Conservation (phyloP, 2,797 vertebrate species). For the Miichthys miiuy region DNA sequence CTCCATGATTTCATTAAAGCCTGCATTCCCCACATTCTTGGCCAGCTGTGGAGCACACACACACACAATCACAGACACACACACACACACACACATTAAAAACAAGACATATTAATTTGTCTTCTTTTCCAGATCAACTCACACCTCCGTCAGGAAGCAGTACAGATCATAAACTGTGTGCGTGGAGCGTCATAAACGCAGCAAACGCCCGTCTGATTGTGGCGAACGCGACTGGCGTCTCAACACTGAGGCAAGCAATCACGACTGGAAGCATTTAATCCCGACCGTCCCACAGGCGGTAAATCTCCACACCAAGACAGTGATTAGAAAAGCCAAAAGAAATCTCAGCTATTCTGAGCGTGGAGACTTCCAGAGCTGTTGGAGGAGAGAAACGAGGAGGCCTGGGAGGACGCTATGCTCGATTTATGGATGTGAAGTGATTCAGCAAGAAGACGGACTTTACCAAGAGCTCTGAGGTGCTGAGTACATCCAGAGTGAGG, state of each 20-base stretch:
- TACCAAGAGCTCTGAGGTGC: slow-evolving; percentile 99
- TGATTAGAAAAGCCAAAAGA: slow-evolving; percentile 62
- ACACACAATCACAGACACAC: slow-evolving; percentile 46
- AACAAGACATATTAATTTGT: slow-evolving; percentile 31
- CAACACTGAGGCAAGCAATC: slow-evolving; percentile 54
- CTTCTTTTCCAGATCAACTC: slow-evolving; percentile 29
- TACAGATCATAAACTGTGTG: slow-evolving; percentile 22
- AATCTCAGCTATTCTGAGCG: slow-evolving; percentile 60
- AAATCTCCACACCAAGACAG: slow-evolving; percentile 64
- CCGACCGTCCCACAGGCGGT: slow-evolving; percentile 38
- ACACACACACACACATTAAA: slow-evolving; percentile 39
- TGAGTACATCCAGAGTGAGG: slow-evolving; percentile 95
- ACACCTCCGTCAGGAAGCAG: slow-evolving; percentile 28
- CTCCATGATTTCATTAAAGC: slow-evolving; percentile 99
- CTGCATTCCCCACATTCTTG: slow-evolving; percentile 98
- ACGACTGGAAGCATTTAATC: slow-evolving; percentile 60
- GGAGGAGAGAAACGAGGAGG: slow-evolving; percentile 20
- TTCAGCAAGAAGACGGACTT: background rate
- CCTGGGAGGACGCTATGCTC: slow-evolving; percentile 11
- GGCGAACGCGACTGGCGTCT: slow-evolving; percentile 57
- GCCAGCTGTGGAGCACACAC: slow-evolving; percentile 90
- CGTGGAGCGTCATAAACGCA: slow-evolving; percentile 29
- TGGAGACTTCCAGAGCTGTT: slow-evolving; percentile 39
- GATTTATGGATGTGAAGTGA: background rate
- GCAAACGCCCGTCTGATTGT: slow-evolving; percentile 49